A percentile compares a stretch with the other conserved stretches of the same genome.
Evolutionary conservation across 2,797 vertebrate species (phyloP).

Genomic region (Hipposideros larvatus): DNA sequence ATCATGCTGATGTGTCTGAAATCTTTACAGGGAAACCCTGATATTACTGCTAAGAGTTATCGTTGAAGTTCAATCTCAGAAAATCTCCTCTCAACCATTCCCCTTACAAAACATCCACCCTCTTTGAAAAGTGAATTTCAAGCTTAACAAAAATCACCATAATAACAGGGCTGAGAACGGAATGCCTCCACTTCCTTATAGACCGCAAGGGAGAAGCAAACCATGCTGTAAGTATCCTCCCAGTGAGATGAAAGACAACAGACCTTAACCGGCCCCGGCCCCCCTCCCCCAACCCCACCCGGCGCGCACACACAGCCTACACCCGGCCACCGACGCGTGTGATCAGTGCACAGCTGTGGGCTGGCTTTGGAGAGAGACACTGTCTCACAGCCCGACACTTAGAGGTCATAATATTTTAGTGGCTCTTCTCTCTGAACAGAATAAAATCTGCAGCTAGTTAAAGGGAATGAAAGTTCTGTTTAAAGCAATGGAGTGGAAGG

Average conservation of each 20-base stretch:
- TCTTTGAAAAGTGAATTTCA: slow-evolving; percentile 68
- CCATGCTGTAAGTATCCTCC: slow-evolving; percentile 34
- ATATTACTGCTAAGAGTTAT: slow-evolving; percentile 62
- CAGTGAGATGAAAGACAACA: slow-evolving; percentile 29
- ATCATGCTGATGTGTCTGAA: slow-evolving; percentile 62
- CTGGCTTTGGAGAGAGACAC: slow-evolving; percentile 67
- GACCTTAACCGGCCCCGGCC: not conserved
- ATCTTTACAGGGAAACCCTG: slow-evolving; percentile 59
- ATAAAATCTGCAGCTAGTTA: slow-evolving; percentile 79
- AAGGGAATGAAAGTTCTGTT: slow-evolving; percentile 74
- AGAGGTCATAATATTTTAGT: slow-evolving; percentile 78
- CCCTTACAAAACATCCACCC: slow-evolving; percentile 61
- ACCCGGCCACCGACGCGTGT: not conserved
- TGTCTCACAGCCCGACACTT: slow-evolving; percentile 46
- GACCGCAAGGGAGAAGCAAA: slow-evolving; percentile 50
- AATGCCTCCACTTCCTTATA: slow-evolving; percentile 55
- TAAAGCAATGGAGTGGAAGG: slow-evolving; percentile 71
- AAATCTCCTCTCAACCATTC: slow-evolving; percentile 68
- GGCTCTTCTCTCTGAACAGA: slow-evolving; percentile 67
- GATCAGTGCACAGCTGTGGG: slow-evolving; percentile 34
- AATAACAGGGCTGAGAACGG: slow-evolving; percentile 17
- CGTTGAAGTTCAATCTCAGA: slow-evolving; percentile 60
- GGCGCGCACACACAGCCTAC: not conserved
- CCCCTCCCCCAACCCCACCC: too few relatives aligned
- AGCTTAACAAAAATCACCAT: slow-evolving; percentile 61